These are phyloP conservation scores for Cyanoramphus novaezelandiae DNA, from an alignment of 2,113 vertebrate genomes.

Conservation along the genomic window DNA sequence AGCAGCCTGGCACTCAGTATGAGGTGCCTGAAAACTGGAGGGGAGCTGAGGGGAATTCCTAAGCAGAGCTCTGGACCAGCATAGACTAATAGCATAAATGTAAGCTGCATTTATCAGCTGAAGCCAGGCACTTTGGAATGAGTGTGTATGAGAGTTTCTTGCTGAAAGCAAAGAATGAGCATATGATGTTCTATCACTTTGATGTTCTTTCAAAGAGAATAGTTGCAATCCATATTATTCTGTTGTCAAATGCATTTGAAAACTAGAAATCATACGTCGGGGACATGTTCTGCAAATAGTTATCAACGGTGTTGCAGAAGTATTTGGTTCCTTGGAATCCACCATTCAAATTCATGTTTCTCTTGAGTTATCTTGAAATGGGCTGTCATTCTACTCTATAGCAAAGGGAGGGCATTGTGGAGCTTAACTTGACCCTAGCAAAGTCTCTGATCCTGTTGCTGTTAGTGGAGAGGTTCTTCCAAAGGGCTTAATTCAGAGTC, in stretches of 20 bases:
- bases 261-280: neutral
- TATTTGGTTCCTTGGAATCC: neutral
- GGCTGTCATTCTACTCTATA: neutral
- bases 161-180: neutral
- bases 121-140: neutral
- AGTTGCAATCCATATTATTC: neutral
- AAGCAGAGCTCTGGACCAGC: neutral
- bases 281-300: neutral
- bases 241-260: neutral
- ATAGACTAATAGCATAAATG: neutral
- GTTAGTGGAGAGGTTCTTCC: neutral
- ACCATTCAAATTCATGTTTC: neutral
- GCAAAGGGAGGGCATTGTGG: neutral
- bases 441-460: neutral
- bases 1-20: neutral
- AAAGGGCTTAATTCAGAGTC: neutral
- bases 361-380: neutral
- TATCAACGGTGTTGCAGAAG: neutral
- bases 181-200: neutral
- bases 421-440: neutral
- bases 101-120: conserved; percentile 23
- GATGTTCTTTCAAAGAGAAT: conserved; percentile 2
- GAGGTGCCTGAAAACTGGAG: neutral
- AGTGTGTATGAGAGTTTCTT: neutral
- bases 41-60: neutral